Evolutionary conservation across 1,140 invertebrate genomes (phyloP).

Genomic region (Olivierus martensii): DNA sequence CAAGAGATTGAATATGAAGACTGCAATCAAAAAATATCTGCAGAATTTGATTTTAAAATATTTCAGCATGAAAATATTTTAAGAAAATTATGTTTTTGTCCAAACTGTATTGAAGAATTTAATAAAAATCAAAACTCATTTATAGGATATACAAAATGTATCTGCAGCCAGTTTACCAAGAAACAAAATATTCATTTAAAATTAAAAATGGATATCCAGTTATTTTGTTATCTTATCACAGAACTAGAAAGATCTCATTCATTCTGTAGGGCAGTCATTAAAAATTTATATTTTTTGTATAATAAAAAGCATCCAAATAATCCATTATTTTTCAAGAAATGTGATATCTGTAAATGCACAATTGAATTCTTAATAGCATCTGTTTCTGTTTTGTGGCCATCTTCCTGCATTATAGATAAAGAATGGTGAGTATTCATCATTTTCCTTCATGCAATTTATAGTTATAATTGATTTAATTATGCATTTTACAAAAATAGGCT

Average conservation of each 20-base stretch:
- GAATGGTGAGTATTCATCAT: slow-evolving; percentile 39
- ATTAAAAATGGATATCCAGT: slow-evolving; percentile 2
- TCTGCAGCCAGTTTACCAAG: no score
- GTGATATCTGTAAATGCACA: neutral
- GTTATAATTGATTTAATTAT: no score
- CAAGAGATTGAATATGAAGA: no score
- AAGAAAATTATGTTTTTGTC: no score
- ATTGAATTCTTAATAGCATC: neutral
- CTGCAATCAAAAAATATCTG: no score
- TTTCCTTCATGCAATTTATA: no score
- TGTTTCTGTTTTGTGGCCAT: slow-evolving; percentile 25
- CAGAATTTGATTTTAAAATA: no score
- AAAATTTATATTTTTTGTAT: neutral
- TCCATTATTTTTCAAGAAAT: neutral
- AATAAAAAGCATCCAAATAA: neutral
- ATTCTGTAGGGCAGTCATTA: slow-evolving; percentile 2
- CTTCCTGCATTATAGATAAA: slow-evolving; percentile 47
- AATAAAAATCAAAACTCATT: no score
- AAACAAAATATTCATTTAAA: neutral
- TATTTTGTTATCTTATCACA: neutral
- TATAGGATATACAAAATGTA: no score
- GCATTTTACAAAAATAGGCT: no score
- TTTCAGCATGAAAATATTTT: no score
- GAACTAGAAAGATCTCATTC: slow-evolving; percentile 4
- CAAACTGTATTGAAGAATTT: no score